phyloP scores from a whole-genome alignment of 2,113 vertebrate genomes.

The Pungitius pungitius region DNA sequence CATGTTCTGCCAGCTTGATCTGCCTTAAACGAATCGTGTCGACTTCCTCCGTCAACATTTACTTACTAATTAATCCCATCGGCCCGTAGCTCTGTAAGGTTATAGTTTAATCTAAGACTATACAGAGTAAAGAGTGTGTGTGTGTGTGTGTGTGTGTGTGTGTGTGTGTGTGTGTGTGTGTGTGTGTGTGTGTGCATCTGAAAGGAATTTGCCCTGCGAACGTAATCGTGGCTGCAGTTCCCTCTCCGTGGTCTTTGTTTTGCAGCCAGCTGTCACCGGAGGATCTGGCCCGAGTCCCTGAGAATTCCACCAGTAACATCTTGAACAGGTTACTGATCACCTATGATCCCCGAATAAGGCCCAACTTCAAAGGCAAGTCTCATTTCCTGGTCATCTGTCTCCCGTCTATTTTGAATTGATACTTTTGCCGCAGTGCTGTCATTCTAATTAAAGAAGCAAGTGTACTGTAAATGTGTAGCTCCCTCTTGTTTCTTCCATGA shows the following conservation, averaged over 20 bases:
- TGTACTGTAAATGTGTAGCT: background rate
- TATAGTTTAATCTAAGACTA: constrained; percentile 59
- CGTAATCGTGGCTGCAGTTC: constrained; percentile 49
- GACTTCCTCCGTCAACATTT: constrained; percentile 20
- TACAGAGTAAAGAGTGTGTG: constrained; percentile 30
- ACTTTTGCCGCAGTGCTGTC: constrained; percentile 35
- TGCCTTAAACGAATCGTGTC: background rate
- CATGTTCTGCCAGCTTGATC: background rate
- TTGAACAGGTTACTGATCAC: constrained; percentile 92
- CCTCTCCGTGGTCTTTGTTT: constrained; percentile 49
- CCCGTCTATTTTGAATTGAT: constrained; percentile 44
- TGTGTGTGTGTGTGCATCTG: constrained; percentile 43
- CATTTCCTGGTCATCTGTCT: constrained; percentile 41
- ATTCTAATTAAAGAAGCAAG: constrained; percentile 44
- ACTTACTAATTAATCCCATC: constrained; percentile 27
- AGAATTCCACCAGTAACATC: constrained; percentile 96
- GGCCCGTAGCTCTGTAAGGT: constrained; percentile 37
- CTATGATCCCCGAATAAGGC: constrained; percentile 97
- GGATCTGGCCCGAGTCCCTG: constrained; percentile 93
- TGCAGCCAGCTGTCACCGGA: constrained; percentile 92
- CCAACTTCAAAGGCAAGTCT: constrained; percentile 96
- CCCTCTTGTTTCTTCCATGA: constrained; percentile 16
- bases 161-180: constrained; percentile 39
- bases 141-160: constrained; percentile 26
- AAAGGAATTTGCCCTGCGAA: constrained; percentile 63